Evolutionary conservation across 2,113 vertebrate genomes (phyloP).

Genomic region (Muscicapa adusta): DNA sequence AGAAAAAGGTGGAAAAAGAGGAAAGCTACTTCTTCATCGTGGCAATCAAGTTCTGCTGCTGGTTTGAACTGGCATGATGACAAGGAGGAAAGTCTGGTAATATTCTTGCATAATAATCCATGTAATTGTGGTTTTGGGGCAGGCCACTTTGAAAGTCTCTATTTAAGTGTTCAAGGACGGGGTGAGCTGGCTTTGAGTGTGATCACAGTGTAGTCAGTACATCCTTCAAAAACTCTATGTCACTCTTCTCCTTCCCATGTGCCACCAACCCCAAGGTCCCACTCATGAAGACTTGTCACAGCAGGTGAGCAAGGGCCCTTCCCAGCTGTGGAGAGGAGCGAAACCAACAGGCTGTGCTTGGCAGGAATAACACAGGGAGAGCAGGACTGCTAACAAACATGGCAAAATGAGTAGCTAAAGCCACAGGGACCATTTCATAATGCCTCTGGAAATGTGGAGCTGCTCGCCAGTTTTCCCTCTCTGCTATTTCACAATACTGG

Average conservation of each 20-base stretch:
- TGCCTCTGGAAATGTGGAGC: not conserved
- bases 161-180: not conserved
- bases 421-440: not conserved
- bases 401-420: not conserved
- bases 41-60: not conserved
- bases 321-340: not conserved
- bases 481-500: not conserved
- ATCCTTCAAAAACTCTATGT: not conserved
- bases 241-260: not conserved
- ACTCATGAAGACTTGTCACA: not conserved
- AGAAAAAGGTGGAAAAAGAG: not conserved
- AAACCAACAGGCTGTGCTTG: not conserved
- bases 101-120: not conserved
- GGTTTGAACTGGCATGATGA: not conserved
- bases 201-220: not conserved
- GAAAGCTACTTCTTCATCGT: not conserved
- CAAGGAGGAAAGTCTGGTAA: not conserved
- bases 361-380: not conserved
- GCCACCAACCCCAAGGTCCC: not conserved
- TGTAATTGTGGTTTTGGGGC: fast-evolving
- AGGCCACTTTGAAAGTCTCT: not conserved
- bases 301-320: not conserved
- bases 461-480: not conserved
- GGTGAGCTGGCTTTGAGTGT: not conserved
- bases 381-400: not conserved